These are phyloP conservation scores for Marcusenius ussheri DNA, from an alignment of 2,113 vertebrate species.

Conservation along the genomic window DNA sequence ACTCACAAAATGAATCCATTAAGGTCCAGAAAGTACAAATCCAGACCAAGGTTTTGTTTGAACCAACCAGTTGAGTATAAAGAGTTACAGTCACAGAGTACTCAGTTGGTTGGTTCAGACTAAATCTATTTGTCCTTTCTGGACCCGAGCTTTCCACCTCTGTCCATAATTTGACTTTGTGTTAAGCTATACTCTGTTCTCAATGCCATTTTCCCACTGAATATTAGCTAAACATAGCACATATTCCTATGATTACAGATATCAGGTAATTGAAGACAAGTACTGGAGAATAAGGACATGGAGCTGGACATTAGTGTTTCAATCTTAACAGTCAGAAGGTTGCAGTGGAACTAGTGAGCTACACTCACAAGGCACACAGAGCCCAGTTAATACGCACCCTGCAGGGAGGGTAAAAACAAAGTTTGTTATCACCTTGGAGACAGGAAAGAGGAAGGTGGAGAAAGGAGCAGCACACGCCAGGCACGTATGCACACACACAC, in stretches of 20 bases:
- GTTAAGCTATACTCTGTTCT: neutral
- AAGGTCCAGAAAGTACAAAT: too few species aligned
- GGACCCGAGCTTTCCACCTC: neutral
- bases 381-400: constrained; percentile 27
- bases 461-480: neutral
- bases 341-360: constrained; percentile 24
- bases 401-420: constrained; percentile 31
- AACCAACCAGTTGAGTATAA: too few species aligned
- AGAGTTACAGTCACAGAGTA: too few species aligned
- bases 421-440: constrained; percentile 41
- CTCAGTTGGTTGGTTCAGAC: too few species aligned
- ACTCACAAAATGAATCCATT: too few species aligned
- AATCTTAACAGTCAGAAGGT: constrained; percentile 24
- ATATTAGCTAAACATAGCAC: neutral
- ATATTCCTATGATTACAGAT: neutral
- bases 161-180: neutral
- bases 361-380: constrained; percentile 20
- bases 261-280: neutral
- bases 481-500: neutral
- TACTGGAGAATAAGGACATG: neutral
- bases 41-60: too few species aligned
- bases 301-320: neutral
- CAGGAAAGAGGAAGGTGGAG: constrained; percentile 13
- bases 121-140: neutral
- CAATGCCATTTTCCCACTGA: neutral